phyloP scores from a whole-genome alignment of 2,113 vertebrate species.

The Perca fluviatilis region DNA sequence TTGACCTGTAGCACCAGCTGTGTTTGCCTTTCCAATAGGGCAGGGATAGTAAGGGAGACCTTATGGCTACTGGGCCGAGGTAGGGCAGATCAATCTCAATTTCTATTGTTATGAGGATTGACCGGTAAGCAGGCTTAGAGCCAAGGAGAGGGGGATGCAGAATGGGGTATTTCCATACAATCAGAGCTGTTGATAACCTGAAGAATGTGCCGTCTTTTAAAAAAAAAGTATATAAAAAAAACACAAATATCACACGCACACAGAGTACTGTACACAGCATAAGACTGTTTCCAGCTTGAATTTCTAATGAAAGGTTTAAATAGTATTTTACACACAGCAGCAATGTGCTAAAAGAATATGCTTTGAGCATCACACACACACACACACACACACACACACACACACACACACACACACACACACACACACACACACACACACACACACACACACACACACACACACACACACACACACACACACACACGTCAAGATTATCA shows the following conservation, averaged over 20 bases:
- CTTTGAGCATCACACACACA: constrained; percentile 23
- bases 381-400: constrained; percentile 6
- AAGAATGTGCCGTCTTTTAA: not conserved
- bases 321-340: not conserved
- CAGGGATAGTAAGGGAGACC: constrained; percentile 56
- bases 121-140: constrained; percentile 24
- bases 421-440: not conserved
- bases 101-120: constrained; percentile 67
- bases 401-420: too few species aligned
- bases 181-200: constrained; percentile 3
- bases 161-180: constrained; percentile 32
- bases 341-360: not conserved
- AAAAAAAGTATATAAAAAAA: not conserved
- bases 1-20: constrained; percentile 74
- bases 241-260: not conserved
- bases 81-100: constrained; percentile 78
- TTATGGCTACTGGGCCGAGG: constrained; percentile 68
- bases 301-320: constrained; percentile 31
- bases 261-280: not conserved
- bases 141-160: not conserved
- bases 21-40: constrained; percentile 82
- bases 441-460: not conserved
- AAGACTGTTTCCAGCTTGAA: constrained; percentile 14
- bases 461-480: not conserved
- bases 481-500: constrained; percentile 2